These are phyloP conservation scores for Emydoidea blandingii DNA, from an alignment of 2,797 vertebrate species.

Conservation along the genomic window DNA sequence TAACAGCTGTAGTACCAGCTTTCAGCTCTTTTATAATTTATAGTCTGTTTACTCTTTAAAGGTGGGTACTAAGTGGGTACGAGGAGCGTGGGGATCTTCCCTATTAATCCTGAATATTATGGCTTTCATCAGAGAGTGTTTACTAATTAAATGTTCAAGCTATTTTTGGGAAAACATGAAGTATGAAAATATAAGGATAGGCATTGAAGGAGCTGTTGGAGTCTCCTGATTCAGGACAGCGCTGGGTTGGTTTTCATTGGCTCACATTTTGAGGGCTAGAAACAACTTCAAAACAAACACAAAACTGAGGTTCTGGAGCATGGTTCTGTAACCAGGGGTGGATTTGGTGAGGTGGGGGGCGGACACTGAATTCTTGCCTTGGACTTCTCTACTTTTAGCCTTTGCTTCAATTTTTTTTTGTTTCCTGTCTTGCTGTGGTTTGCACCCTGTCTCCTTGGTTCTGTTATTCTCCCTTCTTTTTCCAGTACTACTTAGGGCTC, in stretches of 20 bases:
- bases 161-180: not conserved
- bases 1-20: not conserved
- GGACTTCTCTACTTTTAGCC: not conserved
- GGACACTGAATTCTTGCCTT: not conserved
- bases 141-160: not conserved
- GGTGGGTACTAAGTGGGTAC: not conserved
- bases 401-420: not conserved
- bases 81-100: not conserved
- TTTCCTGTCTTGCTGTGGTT: not conserved
- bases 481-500: not conserved
- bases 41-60: not conserved
- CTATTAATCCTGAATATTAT: not conserved
- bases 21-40: not conserved
- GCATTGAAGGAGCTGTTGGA: not conserved
- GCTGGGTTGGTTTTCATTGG: not conserved
- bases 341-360: not conserved
- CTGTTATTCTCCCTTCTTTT: not conserved
- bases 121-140: not conserved
- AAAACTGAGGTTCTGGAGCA: not conserved
- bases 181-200: not conserved
- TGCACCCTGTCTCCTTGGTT: not conserved
- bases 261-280: not conserved
- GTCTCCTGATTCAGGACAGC: not conserved
- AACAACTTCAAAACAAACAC: not conserved
- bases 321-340: not conserved